Percentiles rank a stretch among this genome's conserved stretches.
phyloP scores from a whole-genome alignment of 2,888 invertebrate species.

The Malthinus seriepunctatus region DNA sequence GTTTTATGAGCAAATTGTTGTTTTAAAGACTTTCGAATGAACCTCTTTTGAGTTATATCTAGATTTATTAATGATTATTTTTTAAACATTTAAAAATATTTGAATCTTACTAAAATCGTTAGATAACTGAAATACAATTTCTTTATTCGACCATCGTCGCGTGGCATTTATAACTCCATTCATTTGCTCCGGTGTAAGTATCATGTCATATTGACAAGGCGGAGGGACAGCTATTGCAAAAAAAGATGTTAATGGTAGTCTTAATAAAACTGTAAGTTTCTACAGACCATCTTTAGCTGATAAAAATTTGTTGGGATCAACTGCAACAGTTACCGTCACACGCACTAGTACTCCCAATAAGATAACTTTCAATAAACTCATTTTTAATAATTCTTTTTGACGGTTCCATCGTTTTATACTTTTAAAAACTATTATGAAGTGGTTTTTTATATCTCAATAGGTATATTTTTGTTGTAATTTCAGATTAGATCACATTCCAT shows the following conservation, averaged over 20 bases:
- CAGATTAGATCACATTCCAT: too few species aligned
- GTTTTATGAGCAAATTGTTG: background rate
- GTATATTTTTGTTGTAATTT: too few species aligned
- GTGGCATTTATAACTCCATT: conserved; percentile 9
- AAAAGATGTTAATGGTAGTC: too few species aligned
- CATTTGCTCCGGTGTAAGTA: conserved; percentile 3
- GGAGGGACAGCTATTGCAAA: too few species aligned
- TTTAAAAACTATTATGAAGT: too few species aligned
- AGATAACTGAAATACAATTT: conserved; percentile 8
- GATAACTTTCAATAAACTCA: too few species aligned
- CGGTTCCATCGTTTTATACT: too few species aligned
- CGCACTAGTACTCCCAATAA: background rate
- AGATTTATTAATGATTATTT: too few species aligned
- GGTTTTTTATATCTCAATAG: too few species aligned
- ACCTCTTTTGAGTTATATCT: background rate
- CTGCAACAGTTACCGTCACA: background rate
- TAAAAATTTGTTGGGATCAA: background rate
- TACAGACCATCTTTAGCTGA: background rate
- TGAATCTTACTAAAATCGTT: background rate
- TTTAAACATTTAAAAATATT: too few species aligned
- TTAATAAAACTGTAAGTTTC: background rate
- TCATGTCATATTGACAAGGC: conserved; percentile 18
- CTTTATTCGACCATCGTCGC: conserved; percentile 2
- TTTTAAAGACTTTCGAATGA: background rate
- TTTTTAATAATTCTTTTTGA: too few species aligned